These are phyloP conservation scores for Struthidea cinerea DNA, from an alignment of 2,113 vertebrate genomes.

Conservation along the genomic window DNA sequence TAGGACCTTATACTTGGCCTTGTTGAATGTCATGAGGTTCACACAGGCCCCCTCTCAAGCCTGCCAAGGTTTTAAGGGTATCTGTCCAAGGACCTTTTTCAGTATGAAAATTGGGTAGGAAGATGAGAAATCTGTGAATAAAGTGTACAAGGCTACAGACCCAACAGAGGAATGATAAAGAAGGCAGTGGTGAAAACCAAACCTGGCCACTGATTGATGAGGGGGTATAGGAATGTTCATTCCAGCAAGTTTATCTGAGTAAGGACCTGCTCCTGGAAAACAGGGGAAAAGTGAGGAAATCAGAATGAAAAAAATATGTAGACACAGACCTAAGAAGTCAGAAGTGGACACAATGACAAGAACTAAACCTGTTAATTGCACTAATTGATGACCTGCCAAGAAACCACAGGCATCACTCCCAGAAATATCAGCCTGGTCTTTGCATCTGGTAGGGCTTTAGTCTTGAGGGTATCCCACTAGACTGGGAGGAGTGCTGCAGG, in stretches of 20 bases:
- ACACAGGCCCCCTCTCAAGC: not conserved
- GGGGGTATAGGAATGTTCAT: not conserved
- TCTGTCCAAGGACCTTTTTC: not conserved
- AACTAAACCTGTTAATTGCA: not conserved
- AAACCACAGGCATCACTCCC: not conserved
- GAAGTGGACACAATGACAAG: not conserved
- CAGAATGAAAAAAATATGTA: not conserved
- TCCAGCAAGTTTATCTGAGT: not conserved
- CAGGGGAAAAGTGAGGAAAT: not conserved
- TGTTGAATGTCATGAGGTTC: not conserved
- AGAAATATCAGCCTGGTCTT: not conserved
- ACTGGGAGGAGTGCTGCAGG: not conserved
- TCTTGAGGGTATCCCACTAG: fast-evolving
- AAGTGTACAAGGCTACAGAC: not conserved
- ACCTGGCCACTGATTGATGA: not conserved
- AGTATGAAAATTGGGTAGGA: not conserved
- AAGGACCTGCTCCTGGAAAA: not conserved
- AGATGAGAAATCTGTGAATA: not conserved
- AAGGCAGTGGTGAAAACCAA: fast-evolving
- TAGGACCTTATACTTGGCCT: not conserved
- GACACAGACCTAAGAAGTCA: not conserved
- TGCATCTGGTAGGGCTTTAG: not conserved
- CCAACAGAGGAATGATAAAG: not conserved
- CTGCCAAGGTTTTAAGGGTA: not conserved
- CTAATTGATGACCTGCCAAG: not conserved